These are phyloP conservation scores for Oscheius sp. DNA, from an alignment of 2,888 invertebrate species.

Conservation along the genomic window DNA sequence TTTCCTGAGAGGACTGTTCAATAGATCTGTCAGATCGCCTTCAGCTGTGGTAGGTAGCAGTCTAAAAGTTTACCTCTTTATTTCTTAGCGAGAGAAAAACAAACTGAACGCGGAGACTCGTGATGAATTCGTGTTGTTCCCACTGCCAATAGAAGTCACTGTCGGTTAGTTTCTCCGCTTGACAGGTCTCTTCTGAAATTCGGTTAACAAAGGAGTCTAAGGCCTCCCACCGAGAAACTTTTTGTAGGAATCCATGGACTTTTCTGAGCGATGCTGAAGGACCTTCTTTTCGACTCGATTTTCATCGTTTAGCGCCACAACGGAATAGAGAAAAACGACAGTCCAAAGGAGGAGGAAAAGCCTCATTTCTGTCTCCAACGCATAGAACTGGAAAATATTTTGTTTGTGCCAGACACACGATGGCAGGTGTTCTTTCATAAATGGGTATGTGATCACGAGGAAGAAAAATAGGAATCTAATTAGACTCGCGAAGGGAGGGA, in stretches of 20 bases:
- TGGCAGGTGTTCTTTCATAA: too few species aligned
- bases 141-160: conserved; percentile 15
- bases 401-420: not conserved
- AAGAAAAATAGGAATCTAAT: not conserved
- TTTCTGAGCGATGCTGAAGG: not conserved
- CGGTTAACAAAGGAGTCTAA: not conserved
- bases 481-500: not conserved
- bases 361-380: conserved; percentile 1
- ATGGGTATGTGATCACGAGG: not conserved
- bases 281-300: not conserved
- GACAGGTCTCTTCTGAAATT: conserved; percentile 27
- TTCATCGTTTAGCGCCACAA: not conserved
- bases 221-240: conserved; percentile 6
- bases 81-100: not conserved
- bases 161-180: not conserved
- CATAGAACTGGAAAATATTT: conserved; percentile 6
- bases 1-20: conserved; percentile 7
- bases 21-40: conserved; percentile 16
- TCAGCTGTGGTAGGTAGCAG: conserved; percentile 16
- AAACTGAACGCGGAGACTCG: conserved; percentile 22
- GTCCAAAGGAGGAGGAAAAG: conserved; percentile 3
- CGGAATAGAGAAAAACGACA: not conserved
- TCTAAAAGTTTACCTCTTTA: not conserved
- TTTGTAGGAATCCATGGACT: not conserved
- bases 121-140: conserved; percentile 27